Evolutionary conservation across 2,113 vertebrate species (phyloP), one percentile per base, ranked within the genome.

Genomic region (Forbesichthys agassizii): DNA sequence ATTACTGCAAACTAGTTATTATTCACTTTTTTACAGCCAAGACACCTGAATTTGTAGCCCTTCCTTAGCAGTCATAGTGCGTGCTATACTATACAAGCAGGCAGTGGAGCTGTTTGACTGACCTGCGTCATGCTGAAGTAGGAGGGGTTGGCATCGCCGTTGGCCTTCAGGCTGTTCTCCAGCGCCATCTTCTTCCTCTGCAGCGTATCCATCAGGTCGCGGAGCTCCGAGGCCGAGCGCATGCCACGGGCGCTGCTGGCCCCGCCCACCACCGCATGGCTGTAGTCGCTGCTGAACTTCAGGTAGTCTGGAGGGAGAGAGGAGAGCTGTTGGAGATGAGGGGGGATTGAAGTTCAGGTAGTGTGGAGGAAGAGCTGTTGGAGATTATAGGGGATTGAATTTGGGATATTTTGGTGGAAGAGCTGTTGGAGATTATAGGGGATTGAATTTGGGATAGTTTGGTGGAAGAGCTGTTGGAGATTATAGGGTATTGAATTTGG

Each of bases 91-190:
- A 27, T 27, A 27, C 27, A 27, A 27, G 27, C 27, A 27, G 27
- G 27, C 27, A 27, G 27, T 27, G 27, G 27, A 2, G 27, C 27
- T 27, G 27, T 1, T 27, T 51, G 9, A 3, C 86, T 1, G 4
- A 90, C 90, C 88, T 91, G 90, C 51, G 95, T 95, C 77, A 98
- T 90, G 14, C 94, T 96, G 89, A 98, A 95, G 81, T 98, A 98
- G 1, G 96, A 96, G 60, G 95, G 95, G 78, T 93, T 93, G 47
- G 93, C 94, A 56, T 95, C 96, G 54, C 95, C 95, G 0, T 96
- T 98, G 81, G 95, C 92, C 84, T 95, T 94, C 85, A 98, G 94
- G 85, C 94, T 97, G 84, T 96, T 94, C 82, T 94, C 96, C 69
- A 96, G 91, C 18, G 95, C 95, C 6, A 94, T 93, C 88, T 98